These are phyloP conservation scores for Lutraria rhynchaena DNA, from an alignment of 1,140 invertebrate genomes.

Conservation along the genomic window DNA sequence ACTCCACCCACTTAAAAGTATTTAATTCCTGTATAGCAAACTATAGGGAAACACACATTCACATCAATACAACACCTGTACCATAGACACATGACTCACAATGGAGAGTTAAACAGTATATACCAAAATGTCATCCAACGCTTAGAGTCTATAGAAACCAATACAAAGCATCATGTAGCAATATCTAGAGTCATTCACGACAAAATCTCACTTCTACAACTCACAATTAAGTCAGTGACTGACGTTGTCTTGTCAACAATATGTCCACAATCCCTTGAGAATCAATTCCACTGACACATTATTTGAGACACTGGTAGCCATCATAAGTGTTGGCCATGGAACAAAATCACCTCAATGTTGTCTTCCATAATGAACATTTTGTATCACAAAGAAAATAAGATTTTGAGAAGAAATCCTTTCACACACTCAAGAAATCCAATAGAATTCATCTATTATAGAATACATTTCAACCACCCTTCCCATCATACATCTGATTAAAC, in stretches of 20 bases:
- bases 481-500: constrained; percentile 13
- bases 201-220: no score
- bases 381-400: constrained; percentile 14
- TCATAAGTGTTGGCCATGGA: constrained; percentile 13
- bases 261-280: constrained; percentile 11
- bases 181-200: no score
- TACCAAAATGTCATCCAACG: no score
- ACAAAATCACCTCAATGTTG: constrained; percentile 18
- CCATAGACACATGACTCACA: background rate
- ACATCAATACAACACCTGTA: constrained; percentile 7
- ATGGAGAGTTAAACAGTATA: background rate
- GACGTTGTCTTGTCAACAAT: background rate
- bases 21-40: no score
- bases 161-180: no score
- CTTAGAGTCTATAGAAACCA: no score
- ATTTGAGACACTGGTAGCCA: constrained; percentile 6
- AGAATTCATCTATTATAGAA: background rate
- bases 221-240: constrained; percentile 8
- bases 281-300: constrained; percentile 37
- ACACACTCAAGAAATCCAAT: constrained; percentile 4
- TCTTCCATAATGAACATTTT: constrained; percentile 17
- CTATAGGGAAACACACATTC: no score
- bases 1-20: background rate
- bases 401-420: no score
- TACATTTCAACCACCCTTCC: constrained; percentile 12